Evolutionary conservation across 1,140 invertebrate species (phyloP).

Genomic region (Bombus waltoni): DNA sequence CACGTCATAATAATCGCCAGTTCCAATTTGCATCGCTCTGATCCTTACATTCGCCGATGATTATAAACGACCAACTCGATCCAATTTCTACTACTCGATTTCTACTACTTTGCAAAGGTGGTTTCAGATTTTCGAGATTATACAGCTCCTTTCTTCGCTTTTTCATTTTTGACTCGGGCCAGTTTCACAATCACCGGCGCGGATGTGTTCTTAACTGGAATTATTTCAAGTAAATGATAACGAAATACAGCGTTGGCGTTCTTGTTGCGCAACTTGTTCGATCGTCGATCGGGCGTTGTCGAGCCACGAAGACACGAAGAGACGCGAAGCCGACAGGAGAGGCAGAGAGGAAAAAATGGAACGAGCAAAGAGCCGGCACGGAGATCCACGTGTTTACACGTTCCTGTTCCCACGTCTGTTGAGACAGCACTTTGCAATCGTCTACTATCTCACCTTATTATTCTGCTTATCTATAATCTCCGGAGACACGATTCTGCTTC

Average conservation of each 20-base stretch:
- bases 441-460: slow-evolving; percentile 62
- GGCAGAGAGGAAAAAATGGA: slow-evolving; percentile 20
- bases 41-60: no score
- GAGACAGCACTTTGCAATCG: slow-evolving; percentile 63
- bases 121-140: no score
- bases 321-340: background rate
- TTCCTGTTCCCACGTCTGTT: slow-evolving; percentile 66
- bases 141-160: no score
- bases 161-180: no score
- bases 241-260: background rate
- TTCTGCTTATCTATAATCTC: slow-evolving; percentile 59
- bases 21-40: no score
- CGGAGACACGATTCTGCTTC: slow-evolving; percentile 61
- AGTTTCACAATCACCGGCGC: no score
- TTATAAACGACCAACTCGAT: no score
- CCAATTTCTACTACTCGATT: no score
- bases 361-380: slow-evolving; percentile 43
- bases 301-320: slow-evolving; percentile 9
- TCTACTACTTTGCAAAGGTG: no score
- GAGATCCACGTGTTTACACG: slow-evolving; percentile 68
- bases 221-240: background rate
- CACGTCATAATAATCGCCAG: no score
- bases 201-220: background rate
- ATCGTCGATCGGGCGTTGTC: background rate
- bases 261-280: background rate